Conservation (phyloP, 2,797 vertebrate species). For the Pachyuromys duprasi region DNA sequence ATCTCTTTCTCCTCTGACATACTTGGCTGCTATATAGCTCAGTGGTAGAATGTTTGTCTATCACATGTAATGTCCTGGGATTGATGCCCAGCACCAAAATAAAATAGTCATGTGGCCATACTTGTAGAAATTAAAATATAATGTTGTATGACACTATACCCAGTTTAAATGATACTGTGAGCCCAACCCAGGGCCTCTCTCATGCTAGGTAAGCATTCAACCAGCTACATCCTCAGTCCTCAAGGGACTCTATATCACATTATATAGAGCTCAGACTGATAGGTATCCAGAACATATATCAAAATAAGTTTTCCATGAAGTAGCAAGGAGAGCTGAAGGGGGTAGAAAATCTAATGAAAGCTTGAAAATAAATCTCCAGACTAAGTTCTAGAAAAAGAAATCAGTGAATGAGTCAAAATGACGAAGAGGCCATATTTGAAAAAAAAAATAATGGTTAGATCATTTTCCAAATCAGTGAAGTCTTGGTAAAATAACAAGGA, state of each 20-base stretch:
- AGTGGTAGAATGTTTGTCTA: background rate
- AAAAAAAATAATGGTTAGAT: background rate
- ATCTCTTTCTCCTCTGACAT: background rate
- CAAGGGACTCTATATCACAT: background rate
- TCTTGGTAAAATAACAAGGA: background rate
- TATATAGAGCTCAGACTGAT: background rate
- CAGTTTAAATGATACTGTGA: background rate
- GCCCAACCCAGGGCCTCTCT: background rate
- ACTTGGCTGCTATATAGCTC: background rate
- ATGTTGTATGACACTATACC: background rate
- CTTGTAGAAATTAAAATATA: background rate
- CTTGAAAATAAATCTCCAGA: background rate
- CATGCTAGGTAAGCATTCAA: background rate
- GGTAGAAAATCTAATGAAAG: background rate
- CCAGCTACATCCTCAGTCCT: background rate
- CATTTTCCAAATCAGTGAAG: background rate
- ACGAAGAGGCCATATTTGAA: background rate
- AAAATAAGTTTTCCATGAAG: background rate
- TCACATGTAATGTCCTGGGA: background rate
- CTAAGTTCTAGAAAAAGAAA: slow-evolving; percentile 23
- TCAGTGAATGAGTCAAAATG: background rate
- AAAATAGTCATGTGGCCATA: background rate
- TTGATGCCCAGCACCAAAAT: background rate
- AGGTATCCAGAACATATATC: background rate
- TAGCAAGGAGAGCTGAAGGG: background rate